A percentile compares a stretch with the other conserved stretches of the same genome.
Evolutionary conservation across 2,797 vertebrate species (phyloP).

Genomic region (Takifugu ocellatus): DNA sequence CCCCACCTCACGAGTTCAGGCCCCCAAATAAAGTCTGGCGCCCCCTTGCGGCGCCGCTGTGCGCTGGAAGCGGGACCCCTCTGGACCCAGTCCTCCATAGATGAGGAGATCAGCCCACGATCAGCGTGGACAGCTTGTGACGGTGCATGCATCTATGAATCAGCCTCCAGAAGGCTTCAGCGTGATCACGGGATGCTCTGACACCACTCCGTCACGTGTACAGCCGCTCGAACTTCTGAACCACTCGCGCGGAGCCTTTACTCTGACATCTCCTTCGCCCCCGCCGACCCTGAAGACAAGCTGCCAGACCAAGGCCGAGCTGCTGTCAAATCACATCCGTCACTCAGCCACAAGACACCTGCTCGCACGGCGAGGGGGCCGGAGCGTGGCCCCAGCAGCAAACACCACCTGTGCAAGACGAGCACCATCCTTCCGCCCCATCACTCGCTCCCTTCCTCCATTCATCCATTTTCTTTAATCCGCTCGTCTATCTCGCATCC

Average conservation of each 20-base stretch:
- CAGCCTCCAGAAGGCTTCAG: neutral
- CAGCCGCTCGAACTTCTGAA: neutral
- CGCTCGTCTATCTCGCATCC: neutral
- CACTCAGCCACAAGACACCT: neutral
- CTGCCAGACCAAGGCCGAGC: conserved; percentile 16
- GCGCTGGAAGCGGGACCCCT: neutral
- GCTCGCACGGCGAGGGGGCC: no score
- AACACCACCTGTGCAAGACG: neutral
- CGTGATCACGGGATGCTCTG: neutral
- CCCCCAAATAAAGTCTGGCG: conserved; percentile 1
- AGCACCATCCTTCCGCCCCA: neutral
- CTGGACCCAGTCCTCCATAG: no score
- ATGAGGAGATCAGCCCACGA: no score
- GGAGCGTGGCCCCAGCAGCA: neutral
- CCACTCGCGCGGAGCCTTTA: conserved; percentile 7
- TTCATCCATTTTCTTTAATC: neutral
- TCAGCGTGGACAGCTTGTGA: no score
- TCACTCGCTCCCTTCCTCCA: neutral
- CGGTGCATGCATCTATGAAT: no score
- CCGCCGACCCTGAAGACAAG: neutral
- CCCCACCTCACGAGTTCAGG: neutral
- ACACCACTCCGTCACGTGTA: no score
- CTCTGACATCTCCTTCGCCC: conserved; percentile 9
- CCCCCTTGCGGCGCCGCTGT: neutral
- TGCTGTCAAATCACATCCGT: neutral